phyloP scores from a whole-genome alignment of 2,797 vertebrate species.

The Clarias pachynema region DNA sequence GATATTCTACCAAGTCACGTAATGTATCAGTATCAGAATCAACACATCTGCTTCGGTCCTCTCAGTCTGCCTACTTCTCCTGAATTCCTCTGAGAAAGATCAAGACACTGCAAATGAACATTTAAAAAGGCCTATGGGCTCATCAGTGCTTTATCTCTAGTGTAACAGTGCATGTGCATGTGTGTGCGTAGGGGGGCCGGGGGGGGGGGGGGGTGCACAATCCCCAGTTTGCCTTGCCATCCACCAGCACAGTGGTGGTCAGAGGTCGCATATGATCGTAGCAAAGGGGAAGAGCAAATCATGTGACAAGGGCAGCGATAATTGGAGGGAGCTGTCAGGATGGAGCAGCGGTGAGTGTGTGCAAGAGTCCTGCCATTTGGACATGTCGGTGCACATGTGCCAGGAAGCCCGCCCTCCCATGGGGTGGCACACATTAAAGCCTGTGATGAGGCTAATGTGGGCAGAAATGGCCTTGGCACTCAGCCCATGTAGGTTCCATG shows the following conservation, averaged over 20 bases:
- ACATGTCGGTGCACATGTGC: slow-evolving; percentile 58
- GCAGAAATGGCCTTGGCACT: slow-evolving; percentile 68
- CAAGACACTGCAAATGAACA: slow-evolving; percentile 62
- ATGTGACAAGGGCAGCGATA: slow-evolving; percentile 68
- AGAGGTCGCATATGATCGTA: slow-evolving; percentile 68
- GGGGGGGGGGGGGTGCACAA: neutral
- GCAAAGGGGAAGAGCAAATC: slow-evolving; percentile 63
- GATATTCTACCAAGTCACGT: slow-evolving; percentile 15
- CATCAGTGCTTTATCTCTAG: slow-evolving; percentile 66
- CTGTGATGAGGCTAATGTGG: slow-evolving; percentile 75
- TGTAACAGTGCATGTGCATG: neutral
- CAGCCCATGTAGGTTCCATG: slow-evolving; percentile 60
- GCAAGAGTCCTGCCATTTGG: slow-evolving; percentile 60
- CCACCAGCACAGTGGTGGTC: slow-evolving; percentile 64
- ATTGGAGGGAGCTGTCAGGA: slow-evolving; percentile 77
- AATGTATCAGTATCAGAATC: slow-evolving; percentile 14
- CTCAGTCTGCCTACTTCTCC: slow-evolving; percentile 28
- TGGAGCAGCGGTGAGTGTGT: slow-evolving; percentile 43
- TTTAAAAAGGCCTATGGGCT: slow-evolving; percentile 61
- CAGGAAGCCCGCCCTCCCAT: slow-evolving; percentile 67
- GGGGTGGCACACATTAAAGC: slow-evolving; percentile 70
- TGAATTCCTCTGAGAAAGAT: slow-evolving; percentile 19
- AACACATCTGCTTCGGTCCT: slow-evolving; percentile 39
- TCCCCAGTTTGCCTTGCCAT: slow-evolving; percentile 36
- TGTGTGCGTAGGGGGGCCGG: neutral